Percentiles rank a stretch among this genome's conserved stretches.
These are phyloP conservation scores for Eupithecia subumbrata DNA, from an alignment of 2,888 invertebrate species.

Conservation along the genomic window DNA sequence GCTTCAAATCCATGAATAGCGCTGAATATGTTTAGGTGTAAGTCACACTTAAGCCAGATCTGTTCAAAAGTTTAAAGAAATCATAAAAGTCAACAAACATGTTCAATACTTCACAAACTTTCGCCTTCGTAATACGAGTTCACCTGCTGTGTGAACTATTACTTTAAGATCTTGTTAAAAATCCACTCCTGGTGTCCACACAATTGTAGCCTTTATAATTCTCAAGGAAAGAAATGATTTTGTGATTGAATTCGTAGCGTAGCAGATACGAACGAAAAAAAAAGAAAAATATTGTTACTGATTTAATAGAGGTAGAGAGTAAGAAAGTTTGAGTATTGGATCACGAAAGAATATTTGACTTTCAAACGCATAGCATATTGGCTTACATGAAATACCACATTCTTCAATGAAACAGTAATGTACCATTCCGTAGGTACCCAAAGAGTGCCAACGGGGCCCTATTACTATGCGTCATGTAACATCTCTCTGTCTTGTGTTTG, in stretches of 20 bases:
- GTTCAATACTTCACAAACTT: neutral
- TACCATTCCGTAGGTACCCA: too few species aligned
- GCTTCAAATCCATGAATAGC: neutral
- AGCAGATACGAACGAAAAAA: too few species aligned
- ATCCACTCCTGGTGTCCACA: neutral
- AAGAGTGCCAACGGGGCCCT: too few species aligned
- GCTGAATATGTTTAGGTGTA: neutral
- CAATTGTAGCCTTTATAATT: neutral
- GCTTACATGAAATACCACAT: too few species aligned
- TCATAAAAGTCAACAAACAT: neutral
- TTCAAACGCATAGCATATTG: neutral
- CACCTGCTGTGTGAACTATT: neutral
- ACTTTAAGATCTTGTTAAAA: neutral
- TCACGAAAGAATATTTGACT: neutral
- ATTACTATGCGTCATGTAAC: too few species aligned
- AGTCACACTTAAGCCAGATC: neutral
- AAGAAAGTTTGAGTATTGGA: neutral
- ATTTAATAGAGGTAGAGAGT: constrained; percentile 1
- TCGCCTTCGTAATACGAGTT: neutral
- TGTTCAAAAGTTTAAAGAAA: neutral
- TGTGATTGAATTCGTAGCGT: constrained; percentile 3
- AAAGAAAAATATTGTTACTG: neutral
- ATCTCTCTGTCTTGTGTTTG: too few species aligned
- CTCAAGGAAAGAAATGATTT: neutral
- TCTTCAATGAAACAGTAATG: too few species aligned